These are phyloP conservation scores for Saccostrea glomerata DNA, from an alignment of 1,140 invertebrate genomes.

Conservation along the genomic window DNA sequence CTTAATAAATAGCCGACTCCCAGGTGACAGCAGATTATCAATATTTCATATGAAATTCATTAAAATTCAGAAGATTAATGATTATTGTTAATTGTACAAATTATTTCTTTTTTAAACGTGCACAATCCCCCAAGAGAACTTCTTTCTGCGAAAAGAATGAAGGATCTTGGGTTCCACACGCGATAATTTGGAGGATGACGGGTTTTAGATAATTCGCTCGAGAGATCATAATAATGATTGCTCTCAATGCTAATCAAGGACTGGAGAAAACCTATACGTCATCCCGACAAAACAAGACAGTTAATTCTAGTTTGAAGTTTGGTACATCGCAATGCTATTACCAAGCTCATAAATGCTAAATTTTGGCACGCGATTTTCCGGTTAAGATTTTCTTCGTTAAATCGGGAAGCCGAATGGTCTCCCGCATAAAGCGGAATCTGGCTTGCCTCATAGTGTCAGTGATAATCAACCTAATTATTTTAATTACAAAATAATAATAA, in stretches of 20 bases:
- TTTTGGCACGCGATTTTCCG: constrained; percentile 35
- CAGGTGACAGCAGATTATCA: not conserved
- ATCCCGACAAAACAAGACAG: constrained; percentile 29
- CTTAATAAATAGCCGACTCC: not conserved
- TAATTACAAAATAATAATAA: constrained; percentile 38
- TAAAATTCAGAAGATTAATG: not conserved
- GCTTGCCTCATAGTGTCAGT: constrained; percentile 29
- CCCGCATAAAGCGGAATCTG: constrained; percentile 1
- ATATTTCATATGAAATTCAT: not conserved
- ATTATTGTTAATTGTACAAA: not conserved
- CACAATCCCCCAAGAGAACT: not conserved
- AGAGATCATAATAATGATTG: constrained; percentile 11
- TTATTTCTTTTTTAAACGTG: not conserved
- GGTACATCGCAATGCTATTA: constrained; percentile 29
- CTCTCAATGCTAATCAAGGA: constrained; percentile 12
- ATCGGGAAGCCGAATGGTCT: constrained; percentile 24
- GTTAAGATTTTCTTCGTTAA: constrained; percentile 5
- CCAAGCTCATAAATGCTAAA: constrained; percentile 31
- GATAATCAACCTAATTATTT: constrained; percentile 35
- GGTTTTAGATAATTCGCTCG: constrained; percentile 1
- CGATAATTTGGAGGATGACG: not conserved
- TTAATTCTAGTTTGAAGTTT: constrained; percentile 33
- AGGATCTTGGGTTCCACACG: not conserved
- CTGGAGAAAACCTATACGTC: constrained; percentile 14
- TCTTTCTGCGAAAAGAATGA: not conserved